Evolutionary conservation across 2,113 vertebrate genomes (phyloP).

Genomic region (Brachypodius melanocephalos): DNA sequence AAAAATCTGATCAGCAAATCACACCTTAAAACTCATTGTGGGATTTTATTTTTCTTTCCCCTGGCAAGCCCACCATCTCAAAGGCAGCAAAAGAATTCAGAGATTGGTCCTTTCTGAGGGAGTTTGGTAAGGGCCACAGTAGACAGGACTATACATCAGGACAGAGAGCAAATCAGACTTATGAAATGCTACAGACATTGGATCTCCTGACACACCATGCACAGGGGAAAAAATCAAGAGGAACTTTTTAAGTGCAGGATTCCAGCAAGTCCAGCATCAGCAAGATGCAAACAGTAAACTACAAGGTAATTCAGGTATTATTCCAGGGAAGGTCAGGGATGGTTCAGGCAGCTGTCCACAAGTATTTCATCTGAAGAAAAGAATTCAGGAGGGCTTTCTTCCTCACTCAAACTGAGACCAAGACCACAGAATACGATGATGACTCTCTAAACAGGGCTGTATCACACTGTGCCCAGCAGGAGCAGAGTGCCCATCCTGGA

Average conservation of each 20-base stretch:
- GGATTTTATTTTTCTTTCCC: not conserved
- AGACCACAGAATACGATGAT: not conserved
- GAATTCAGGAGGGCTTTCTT: not conserved
- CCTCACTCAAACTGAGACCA: not conserved
- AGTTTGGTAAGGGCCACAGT: not conserved
- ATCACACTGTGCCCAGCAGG: not conserved
- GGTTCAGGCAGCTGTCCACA: not conserved
- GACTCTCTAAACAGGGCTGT: not conserved
- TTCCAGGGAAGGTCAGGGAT: not conserved
- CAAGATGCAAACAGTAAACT: not conserved
- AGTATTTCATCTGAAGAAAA: not conserved
- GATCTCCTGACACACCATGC: not conserved
- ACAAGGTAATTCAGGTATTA: not conserved
- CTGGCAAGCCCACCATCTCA: not conserved
- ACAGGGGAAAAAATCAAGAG: not conserved
- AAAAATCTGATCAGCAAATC: not conserved
- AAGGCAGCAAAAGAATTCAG: not conserved
- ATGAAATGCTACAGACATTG: not conserved
- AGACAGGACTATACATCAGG: not conserved
- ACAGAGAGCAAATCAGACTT: not conserved
- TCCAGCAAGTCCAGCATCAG: not conserved
- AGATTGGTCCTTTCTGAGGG: conserved; percentile 38
- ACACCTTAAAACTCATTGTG: not conserved
- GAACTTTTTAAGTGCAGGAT: not conserved
- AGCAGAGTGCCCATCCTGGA: not conserved